Conservation (phyloP, 2,113 vertebrate species). For the Eclectus roratus region DNA sequence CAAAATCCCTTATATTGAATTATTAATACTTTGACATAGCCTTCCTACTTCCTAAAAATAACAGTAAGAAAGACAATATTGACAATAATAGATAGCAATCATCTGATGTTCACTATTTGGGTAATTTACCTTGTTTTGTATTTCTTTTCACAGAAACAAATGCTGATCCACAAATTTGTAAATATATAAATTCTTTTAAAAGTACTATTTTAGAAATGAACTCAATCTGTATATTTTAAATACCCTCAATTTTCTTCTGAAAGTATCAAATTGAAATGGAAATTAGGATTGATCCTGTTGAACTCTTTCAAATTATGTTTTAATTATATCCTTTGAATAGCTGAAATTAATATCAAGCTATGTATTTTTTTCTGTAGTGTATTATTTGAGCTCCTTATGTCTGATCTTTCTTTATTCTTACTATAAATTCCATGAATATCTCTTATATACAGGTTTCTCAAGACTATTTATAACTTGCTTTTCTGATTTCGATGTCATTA, state of each 20-base stretch:
- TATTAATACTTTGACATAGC: neutral
- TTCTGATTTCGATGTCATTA: neutral
- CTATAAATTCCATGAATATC: neutral
- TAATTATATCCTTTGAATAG: neutral
- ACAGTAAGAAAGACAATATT: neutral
- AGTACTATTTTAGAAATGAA: neutral
- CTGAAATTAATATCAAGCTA: neutral
- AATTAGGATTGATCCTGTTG: accelerated
- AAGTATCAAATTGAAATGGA: neutral
- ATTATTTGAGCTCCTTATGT: neutral
- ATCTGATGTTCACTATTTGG: neutral
- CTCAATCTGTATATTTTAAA: neutral
- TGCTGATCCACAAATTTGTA: neutral
- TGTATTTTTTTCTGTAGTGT: neutral
- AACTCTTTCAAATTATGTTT: neutral
- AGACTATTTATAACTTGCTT: neutral
- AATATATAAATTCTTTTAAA: neutral
- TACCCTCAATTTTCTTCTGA: neutral
- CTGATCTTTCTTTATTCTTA: neutral
- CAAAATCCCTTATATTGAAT: neutral
- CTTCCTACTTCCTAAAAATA: neutral
- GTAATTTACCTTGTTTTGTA: neutral
- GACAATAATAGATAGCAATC: neutral
- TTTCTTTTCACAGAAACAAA: neutral
- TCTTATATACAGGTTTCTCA: neutral